These are phyloP conservation scores for Epicauta chinensis DNA, from an alignment of 1,140 invertebrate genomes.

Conservation along the genomic window DNA sequence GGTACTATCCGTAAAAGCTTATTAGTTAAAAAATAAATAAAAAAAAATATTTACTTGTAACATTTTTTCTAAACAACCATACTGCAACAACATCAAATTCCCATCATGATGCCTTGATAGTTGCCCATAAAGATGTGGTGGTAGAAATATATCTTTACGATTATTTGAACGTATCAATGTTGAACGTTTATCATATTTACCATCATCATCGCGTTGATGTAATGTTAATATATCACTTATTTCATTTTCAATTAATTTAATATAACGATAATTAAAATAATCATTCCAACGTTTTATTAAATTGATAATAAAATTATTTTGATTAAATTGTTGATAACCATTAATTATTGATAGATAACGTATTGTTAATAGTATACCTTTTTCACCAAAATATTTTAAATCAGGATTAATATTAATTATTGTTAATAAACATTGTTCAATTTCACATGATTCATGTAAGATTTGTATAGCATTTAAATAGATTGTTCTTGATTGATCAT, in stretches of 20 bases:
- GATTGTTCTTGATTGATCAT: conserved; percentile 70
- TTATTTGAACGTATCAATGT: conserved; percentile 36
- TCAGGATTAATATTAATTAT: conserved; percentile 67
- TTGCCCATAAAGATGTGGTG: conserved; percentile 85
- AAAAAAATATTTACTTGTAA: conserved; percentile 40
- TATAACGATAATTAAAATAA: conserved; percentile 74
- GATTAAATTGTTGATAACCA: conserved; percentile 62
- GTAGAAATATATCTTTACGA: conserved; percentile 58
- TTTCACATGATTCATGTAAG: conserved; percentile 88
- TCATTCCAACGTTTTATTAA: conserved; percentile 73
- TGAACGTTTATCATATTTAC: conserved; percentile 62
- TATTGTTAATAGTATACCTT: conserved; percentile 73
- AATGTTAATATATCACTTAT: conserved; percentile 82
- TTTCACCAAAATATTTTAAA: conserved; percentile 74
- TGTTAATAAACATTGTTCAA: conserved; percentile 75
- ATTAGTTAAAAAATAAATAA: background rate
- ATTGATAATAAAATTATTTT: conserved; percentile 62
- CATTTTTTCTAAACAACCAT: conserved; percentile 43
- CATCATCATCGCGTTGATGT: conserved; percentile 74
- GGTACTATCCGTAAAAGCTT: too few species aligned
- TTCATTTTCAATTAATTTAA: conserved; percentile 78
- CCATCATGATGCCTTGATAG: conserved; percentile 73
- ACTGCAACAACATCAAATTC: conserved; percentile 54
- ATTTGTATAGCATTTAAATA: conserved; percentile 71
- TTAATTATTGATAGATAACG: conserved; percentile 71